phyloP scores from a whole-genome alignment of 2,888 invertebrate genomes.

The Hecatera dysodea region DNA sequence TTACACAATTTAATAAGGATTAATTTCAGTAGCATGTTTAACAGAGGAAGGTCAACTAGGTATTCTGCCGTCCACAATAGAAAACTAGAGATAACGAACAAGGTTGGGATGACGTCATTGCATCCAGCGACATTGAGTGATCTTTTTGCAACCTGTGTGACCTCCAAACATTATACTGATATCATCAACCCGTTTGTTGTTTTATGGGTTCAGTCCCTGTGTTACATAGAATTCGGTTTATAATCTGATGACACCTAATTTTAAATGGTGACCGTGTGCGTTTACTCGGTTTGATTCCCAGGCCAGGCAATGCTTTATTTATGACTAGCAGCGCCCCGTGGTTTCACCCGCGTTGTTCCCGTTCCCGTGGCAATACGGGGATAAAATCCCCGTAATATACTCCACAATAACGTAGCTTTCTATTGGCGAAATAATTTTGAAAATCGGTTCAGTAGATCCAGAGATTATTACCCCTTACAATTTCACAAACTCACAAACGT shows the following conservation, averaged over 20 bases:
- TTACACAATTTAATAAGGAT: constrained; percentile 28
- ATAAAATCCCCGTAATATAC: no score
- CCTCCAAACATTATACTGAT: constrained; percentile 38
- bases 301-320: background rate
- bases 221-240: constrained; percentile 5
- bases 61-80: constrained; percentile 56
- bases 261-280: background rate
- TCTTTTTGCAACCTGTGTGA: constrained; percentile 50
- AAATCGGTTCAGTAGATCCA: no score
- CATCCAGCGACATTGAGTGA: constrained; percentile 54
- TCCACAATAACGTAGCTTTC: no score
- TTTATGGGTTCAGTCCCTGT: constrained; percentile 21
- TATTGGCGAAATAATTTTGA: no score
- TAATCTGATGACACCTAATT: background rate
- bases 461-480: no score
- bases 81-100: constrained; percentile 62
- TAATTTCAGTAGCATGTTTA: constrained; percentile 48
- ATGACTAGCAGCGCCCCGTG: no score
- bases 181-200: constrained; percentile 34
- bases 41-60: constrained; percentile 55
- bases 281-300: constrained; percentile 8
- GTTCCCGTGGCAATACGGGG: no score
- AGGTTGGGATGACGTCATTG: constrained; percentile 57
- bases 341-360: no score
- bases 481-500: no score